phyloP scores from a whole-genome alignment of 2,797 vertebrate species.

The Nyctalus aviator region DNA sequence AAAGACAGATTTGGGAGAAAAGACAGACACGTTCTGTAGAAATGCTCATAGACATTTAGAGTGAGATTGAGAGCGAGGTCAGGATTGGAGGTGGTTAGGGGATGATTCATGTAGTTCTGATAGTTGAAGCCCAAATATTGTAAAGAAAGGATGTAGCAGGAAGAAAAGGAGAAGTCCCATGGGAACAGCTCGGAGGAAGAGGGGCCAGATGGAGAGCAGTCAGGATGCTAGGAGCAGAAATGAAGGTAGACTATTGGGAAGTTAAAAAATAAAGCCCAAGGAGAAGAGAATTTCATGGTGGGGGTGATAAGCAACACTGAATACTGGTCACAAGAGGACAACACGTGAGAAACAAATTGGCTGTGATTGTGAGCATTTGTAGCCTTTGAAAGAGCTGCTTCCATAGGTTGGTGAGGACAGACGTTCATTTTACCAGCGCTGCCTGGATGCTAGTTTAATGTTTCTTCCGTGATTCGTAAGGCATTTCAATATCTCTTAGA shows the following conservation, averaged over 20 bases:
- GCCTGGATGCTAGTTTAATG: conserved; percentile 60
- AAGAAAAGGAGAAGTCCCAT: not conserved
- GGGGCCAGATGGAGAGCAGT: not conserved
- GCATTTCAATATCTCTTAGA: conserved; percentile 29
- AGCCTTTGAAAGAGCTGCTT: conserved; percentile 14
- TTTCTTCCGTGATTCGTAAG: conserved; percentile 41
- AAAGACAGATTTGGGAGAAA: not conserved
- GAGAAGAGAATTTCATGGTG: not conserved
- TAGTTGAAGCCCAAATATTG: not conserved
- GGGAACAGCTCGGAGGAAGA: not conserved
- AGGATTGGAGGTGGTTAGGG: not conserved
- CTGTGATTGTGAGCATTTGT: conserved; percentile 12
- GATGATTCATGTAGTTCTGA: not conserved
- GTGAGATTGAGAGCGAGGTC: not conserved
- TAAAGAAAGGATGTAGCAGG: not conserved
- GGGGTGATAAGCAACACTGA: not conserved
- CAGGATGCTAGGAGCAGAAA: not conserved
- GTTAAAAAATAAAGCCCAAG: not conserved
- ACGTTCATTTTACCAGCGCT: conserved; percentile 10
- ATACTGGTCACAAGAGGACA: not conserved
- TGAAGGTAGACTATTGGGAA: not conserved
- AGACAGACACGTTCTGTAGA: not conserved
- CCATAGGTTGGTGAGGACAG: not conserved
- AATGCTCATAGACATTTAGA: not conserved
- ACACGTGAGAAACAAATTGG: not conserved